Evolutionary conservation across 1,140 invertebrate genomes (phyloP), one percentile per base, ranked within the genome.

Genomic region (Mercenaria mercenaria): DNA sequence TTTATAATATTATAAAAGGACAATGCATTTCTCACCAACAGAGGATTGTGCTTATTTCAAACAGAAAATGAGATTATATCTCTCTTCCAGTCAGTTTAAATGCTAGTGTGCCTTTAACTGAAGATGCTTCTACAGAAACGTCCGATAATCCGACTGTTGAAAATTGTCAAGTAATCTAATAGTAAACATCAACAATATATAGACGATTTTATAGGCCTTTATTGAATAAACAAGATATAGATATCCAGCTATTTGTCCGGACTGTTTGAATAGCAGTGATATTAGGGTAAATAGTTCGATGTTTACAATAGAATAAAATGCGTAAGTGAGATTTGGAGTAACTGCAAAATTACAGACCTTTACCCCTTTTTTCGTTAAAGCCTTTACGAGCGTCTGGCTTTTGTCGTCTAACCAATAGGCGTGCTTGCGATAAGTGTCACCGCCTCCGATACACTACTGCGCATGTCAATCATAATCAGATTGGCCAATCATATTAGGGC

Each of bases 401-500:
- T 76, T 64, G 59, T 47, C 41, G 23, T 39, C 23, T 34, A 37
- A 50, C 85, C 85, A 88, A 76, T 88, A 43, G 69, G 50, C 34
- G 74, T 26, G 13, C 39, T 39, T 26, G 34, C 15, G 80, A 4
- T 39, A 64, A 64, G 34, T 34, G 47, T 79, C 74, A 43, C 32
- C 15, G 69, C 52, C 50, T 41, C 32, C 81, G 50, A 43, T 64
- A 67, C 56, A 56, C 37, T 47, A 72, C 77, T 81, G 77, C 79
- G 77, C 87, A 81, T 89, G 87, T 89, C 87, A 89, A 82, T 89
- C 87, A 89, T 47, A 72, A 20, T 82, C 26, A 23, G 32, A n/a
- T n/a, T 39, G 34, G 67, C 87, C 87, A 89, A 89, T 89, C 47
- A 37, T 43, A 59, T 43, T 43, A 41, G n/a, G 32, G 64, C 29